A percentile compares a stretch with the other conserved stretches of the same genome.
Conservation (phyloP, 2,113 vertebrate species). For the Progne subis region DNA sequence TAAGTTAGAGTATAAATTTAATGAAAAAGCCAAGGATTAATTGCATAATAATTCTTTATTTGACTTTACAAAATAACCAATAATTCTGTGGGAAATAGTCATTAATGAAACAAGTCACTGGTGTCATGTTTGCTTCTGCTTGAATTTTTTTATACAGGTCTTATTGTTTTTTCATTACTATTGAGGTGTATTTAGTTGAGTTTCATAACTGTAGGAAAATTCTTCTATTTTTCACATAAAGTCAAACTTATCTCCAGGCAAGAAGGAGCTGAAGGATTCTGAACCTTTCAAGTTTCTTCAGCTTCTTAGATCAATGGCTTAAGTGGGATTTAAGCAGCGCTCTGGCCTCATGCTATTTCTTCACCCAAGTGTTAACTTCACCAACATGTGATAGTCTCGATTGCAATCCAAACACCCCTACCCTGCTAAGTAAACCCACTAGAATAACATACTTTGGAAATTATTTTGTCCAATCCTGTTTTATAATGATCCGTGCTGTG, state of each 20-base stretch:
- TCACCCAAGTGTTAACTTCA: background rate
- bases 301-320: background rate
- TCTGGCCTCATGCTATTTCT: background rate
- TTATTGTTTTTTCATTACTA: background rate
- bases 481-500: background rate
- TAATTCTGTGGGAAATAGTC: background rate
- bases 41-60: background rate
- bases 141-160: background rate
- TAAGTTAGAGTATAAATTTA: background rate
- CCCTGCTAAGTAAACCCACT: background rate
- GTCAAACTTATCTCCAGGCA: too few species aligned
- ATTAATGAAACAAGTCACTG: background rate
- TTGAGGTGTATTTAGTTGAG: background rate
- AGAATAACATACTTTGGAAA: background rate
- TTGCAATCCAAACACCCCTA: background rate
- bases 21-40: background rate
- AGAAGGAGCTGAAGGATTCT: background rate
- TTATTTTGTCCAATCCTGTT: background rate
- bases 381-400: rapidly evolving
- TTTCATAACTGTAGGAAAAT: background rate
- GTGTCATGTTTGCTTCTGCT: background rate
- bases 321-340: background rate
- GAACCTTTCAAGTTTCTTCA: background rate
- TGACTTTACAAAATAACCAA: background rate
- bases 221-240: background rate